A percentile compares a stretch with the other conserved stretches of the same genome.
Conservation (phyloP, 2,797 vertebrate species). For the Podarcis lilfordi region DNA sequence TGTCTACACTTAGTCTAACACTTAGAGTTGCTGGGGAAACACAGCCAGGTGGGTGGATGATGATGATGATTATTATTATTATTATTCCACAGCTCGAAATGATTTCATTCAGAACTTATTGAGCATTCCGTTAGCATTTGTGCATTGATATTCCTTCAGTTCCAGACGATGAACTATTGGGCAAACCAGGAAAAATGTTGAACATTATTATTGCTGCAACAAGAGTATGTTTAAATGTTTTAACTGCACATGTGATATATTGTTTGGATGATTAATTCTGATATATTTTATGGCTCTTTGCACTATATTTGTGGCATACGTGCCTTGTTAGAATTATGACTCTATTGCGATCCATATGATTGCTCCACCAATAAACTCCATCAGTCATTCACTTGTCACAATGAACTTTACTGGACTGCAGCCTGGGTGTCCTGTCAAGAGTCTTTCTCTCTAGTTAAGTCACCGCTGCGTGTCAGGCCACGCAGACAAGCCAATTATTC, state of each 20-base stretch:
- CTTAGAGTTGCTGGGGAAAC: too few relatives aligned
- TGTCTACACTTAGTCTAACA: neutral
- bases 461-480: conserved; percentile 8
- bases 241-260: neutral
- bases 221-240: neutral
- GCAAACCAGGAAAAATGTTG: neutral
- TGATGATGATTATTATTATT: too few relatives aligned
- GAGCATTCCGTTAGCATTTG: neutral
- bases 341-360: neutral
- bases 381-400: neutral
- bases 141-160: neutral
- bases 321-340: neutral
- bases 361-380: neutral
- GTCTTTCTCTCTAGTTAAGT: neutral
- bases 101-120: too few relatives aligned
- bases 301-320: neutral
- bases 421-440: neutral
- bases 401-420: neutral
- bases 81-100: too few relatives aligned
- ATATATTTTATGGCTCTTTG: neutral
- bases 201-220: neutral
- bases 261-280: neutral
- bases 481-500: conserved; percentile 36
- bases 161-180: neutral
- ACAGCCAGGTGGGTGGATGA: too few relatives aligned